phyloP scores from a whole-genome alignment of 2,113 vertebrate genomes.

The Gorsachius goisagi region DNA sequence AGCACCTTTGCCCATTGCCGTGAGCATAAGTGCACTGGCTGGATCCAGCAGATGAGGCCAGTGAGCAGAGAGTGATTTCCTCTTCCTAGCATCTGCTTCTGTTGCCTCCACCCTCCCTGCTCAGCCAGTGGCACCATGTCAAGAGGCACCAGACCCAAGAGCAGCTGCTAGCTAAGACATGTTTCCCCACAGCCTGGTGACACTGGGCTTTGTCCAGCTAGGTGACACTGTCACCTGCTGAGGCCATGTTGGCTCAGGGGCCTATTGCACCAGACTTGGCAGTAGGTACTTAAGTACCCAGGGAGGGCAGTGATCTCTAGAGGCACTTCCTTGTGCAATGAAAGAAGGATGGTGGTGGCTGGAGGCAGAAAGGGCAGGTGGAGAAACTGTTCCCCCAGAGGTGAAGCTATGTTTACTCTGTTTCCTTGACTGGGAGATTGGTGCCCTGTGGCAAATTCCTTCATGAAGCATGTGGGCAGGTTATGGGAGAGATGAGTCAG shows the following conservation, averaged over 20 bases:
- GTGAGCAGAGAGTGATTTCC: neutral
- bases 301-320: neutral
- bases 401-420: neutral
- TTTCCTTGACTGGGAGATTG: neutral
- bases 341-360: neutral
- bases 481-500: neutral
- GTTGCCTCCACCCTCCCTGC: neutral
- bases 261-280: neutral
- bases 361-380: neutral
- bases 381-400: neutral
- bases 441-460: neutral
- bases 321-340: neutral
- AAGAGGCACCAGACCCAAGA: neutral
- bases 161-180: neutral
- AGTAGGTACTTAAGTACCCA: neutral
- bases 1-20: neutral
- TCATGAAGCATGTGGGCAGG: neutral
- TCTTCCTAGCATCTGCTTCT: neutral
- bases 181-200: neutral
- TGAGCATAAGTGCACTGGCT: neutral
- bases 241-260: neutral
- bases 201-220: neutral
- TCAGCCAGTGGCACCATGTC: neutral
- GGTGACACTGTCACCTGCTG: neutral
- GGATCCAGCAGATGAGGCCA: neutral